phyloP scores from a whole-genome alignment of 2,888 invertebrate species.

The Pyrrhosoma nymphula region DNA sequence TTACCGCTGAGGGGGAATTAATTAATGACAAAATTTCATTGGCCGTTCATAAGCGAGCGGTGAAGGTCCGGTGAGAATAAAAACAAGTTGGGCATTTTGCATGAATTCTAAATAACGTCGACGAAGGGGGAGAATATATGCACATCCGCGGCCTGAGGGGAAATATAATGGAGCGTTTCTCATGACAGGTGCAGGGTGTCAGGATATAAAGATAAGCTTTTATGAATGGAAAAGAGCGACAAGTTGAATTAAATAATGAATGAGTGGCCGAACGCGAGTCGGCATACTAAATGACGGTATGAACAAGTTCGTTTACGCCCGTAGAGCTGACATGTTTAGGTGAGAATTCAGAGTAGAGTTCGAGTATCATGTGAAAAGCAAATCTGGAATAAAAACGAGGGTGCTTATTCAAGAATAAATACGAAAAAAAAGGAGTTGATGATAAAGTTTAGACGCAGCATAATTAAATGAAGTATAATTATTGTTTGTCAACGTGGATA shows the following conservation, averaged over 20 bases:
- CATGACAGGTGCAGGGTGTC: not conserved
- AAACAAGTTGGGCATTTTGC: not conserved
- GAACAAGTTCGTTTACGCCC: not conserved
- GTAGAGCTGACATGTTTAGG: too few species aligned
- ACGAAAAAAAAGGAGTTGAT: too few species aligned
- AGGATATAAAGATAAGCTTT: not conserved
- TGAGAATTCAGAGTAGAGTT: too few species aligned
- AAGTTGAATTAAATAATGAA: not conserved
- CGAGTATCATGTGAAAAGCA: too few species aligned
- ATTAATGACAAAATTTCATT: not conserved
- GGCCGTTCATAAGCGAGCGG: not conserved
- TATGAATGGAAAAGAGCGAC: not conserved
- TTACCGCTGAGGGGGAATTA: not conserved
- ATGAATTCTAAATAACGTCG: not conserved
- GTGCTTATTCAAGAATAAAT: too few species aligned
- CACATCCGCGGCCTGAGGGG: not conserved
- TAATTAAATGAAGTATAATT: too few species aligned
- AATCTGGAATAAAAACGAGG: too few species aligned
- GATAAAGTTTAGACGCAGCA: too few species aligned
- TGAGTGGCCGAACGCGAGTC: not conserved
- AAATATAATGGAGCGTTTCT: not conserved
- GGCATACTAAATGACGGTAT: not conserved
- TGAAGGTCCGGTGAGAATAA: not conserved
- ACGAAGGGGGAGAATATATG: not conserved
- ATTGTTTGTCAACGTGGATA: too few species aligned